Conservation (phyloP, 2,888 invertebrate genomes). For the Serrognathus titanus region DNA sequence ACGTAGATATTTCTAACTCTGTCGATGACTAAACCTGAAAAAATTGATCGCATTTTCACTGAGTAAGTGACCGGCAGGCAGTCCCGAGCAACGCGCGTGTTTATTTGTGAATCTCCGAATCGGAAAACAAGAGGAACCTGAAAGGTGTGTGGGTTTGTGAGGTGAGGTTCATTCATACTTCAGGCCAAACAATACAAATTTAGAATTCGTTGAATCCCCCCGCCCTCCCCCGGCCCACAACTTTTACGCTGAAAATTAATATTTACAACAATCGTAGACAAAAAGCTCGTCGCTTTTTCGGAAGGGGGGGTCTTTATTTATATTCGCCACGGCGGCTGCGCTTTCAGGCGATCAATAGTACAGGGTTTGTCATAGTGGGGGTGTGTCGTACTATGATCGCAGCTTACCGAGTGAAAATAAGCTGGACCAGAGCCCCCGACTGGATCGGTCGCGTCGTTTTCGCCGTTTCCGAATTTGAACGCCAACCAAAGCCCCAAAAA, state of each 20-base stretch:
- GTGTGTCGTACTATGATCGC: conserved; percentile 26
- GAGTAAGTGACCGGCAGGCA: too few species aligned
- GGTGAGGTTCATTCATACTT: too few species aligned
- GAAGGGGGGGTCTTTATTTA: conserved; percentile 12
- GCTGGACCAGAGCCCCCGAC: conserved; percentile 2
- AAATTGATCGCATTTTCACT: too few species aligned
- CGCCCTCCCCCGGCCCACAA: neutral
- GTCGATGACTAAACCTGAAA: too few species aligned
- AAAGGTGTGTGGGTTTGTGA: too few species aligned
- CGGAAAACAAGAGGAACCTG: too few species aligned
- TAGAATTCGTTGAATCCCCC: neutral
- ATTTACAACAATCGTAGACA: too few species aligned
- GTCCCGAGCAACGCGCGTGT: too few species aligned
- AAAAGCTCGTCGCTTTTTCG: neutral
- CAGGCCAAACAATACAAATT: too few species aligned
- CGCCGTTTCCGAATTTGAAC: neutral
- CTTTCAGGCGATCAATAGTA: conserved; percentile 42
- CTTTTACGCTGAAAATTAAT: neutral
- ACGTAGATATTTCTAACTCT: too few species aligned
- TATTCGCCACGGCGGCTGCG: conserved; percentile 39
- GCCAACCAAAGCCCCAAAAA: neutral
- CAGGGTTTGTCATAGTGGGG: conserved; percentile 38
- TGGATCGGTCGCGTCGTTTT: conserved; percentile 5
- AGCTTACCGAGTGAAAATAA: neutral
- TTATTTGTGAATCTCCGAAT: too few species aligned